Base-by-base conservation (phyloP, 2,797 vertebrate genomes). In the Danio jaintianensis region DNA sequence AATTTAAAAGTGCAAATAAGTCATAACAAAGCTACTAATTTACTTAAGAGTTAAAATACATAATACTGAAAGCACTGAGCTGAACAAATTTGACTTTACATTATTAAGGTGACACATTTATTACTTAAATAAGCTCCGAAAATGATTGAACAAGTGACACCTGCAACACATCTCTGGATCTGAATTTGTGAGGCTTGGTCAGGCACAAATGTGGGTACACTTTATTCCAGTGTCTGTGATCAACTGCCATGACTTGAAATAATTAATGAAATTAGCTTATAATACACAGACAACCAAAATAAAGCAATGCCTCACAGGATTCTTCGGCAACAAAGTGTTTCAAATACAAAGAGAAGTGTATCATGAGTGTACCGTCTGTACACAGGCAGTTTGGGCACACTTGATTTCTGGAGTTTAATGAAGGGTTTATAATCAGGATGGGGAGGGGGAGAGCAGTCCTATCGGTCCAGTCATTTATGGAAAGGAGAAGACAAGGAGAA, bases 301-400 rank as follows among this genome's bases (percentile, higher is more conserved):
- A 79, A 53, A 79, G 68, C 43, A 47, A 48, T 36, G 40, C 70
- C 78, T 75, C 55, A 63, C 29, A 48, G 71, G 18, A 62, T 48
- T 42, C 78, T 69, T 38, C 43, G 5, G 45, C 48, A 55, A 45
- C n/a, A 43, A 50, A 50, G 29, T 20, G 22, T 38, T 55, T 16
- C 36, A 40, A 7, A 53, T 63, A 63, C 42, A 56, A 36, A n/a
- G 20, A 43, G 36, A 70, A 74, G 68, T 69, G 59, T 52, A 42
- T 62, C 67, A 79, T 43, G n/a, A 68, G 53, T 62, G 77, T 62
- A 62, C 18, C 36, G 40, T 71, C 67, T 82, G 43, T 68, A 84
- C 63, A 75, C 84, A 83, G 79, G 84, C 79, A 16, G 43, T 67
- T 47, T 69, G 71, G 40, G 43, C 55, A 63, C 48, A 77, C 80